Evolutionary conservation across 2,113 vertebrate species (phyloP).

Genomic region (Ascaphus truei): DNA sequence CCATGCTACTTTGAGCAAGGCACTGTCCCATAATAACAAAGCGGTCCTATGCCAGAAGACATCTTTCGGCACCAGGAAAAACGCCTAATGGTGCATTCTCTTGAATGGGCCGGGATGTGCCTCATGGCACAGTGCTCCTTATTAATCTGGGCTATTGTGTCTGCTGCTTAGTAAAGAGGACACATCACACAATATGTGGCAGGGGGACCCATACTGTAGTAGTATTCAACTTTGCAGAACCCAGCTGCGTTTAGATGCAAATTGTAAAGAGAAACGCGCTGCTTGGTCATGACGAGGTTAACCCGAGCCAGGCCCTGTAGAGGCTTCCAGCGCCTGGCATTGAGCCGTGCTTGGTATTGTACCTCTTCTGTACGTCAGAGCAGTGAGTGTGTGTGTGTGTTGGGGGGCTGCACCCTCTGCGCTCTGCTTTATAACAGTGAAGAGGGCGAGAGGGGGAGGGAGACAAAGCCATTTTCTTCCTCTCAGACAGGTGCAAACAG

Average conservation of each 20-base stretch:
- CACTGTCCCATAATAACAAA: too few species aligned
- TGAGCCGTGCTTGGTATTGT: too few species aligned
- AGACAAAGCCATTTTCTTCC: slow-evolving; percentile 17
- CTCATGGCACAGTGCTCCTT: too few species aligned
- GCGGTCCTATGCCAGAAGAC: too few species aligned
- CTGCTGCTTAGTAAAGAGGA: too few species aligned
- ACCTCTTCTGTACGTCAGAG: neutral
- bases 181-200: neutral
- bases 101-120: too few species aligned
- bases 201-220: neutral
- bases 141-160: too few species aligned
- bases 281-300: neutral
- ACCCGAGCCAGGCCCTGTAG: neutral
- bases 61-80: too few species aligned
- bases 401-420: neutral
- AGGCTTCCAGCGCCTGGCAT: neutral
- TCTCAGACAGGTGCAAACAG: slow-evolving; percentile 35
- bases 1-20: too few species aligned
- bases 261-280: neutral
- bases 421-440: neutral
- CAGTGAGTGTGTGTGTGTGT: neutral
- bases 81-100: too few species aligned
- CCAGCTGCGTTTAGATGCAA: neutral
- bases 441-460: neutral
- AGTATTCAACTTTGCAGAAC: neutral